Conservation (phyloP, 2,113 vertebrate genomes). For the Alectura lathami region DNA sequence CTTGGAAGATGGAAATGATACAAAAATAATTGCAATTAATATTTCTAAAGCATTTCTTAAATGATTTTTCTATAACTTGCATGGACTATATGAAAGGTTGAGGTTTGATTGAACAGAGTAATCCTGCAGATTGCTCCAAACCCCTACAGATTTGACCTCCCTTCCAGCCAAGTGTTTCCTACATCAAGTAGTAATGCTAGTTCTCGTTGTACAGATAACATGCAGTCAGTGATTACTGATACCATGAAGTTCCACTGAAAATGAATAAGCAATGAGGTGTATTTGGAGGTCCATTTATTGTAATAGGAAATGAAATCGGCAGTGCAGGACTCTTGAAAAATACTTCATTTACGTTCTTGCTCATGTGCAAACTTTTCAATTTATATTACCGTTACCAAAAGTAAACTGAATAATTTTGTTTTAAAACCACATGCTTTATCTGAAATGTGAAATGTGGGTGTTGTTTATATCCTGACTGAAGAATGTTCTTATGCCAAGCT, state of each 20-base stretch:
- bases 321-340: neutral
- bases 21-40: neutral
- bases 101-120: slow-evolving; percentile 22
- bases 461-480: neutral
- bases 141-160: slow-evolving; percentile 16
- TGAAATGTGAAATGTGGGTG: neutral
- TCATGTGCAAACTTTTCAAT: neutral
- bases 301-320: neutral
- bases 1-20: neutral
- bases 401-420: neutral
- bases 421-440: neutral
- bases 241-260: neutral
- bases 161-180: neutral
- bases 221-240: neutral
- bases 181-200: neutral
- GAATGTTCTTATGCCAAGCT: neutral
- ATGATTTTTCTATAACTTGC: neutral
- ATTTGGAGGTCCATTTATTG: neutral
- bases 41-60: neutral
- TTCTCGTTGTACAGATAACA: neutral
- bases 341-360: neutral
- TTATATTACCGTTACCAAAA: neutral
- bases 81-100: accelerated
- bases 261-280: neutral
- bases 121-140: slow-evolving; percentile 21